phyloP scores from a whole-genome alignment of 2,113 vertebrate genomes.

The Chionodraco myersi region DNA sequence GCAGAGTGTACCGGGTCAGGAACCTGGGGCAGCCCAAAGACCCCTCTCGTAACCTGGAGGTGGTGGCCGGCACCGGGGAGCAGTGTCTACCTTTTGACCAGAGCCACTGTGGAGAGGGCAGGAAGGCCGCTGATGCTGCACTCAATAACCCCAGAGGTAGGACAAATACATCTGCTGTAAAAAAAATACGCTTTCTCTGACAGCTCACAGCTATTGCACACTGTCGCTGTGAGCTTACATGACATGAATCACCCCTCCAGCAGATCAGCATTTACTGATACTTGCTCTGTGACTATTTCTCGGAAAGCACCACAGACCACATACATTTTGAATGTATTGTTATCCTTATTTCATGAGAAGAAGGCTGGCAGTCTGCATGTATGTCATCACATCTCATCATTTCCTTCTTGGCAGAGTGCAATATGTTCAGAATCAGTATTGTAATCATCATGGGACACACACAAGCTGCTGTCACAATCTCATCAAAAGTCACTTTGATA shows the following conservation, averaged over 20 bases:
- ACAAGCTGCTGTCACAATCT: slow-evolving; percentile 18
- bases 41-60: slow-evolving; percentile 92
- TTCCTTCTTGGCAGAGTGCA: slow-evolving; percentile 3
- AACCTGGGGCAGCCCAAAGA: slow-evolving; percentile 93
- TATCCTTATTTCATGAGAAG: slow-evolving; percentile 4
- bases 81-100: slow-evolving; percentile 98
- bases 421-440: slow-evolving; percentile 6
- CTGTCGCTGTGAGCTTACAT: neutral
- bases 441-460: slow-evolving; percentile 1
- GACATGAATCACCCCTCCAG: slow-evolving; percentile 22
- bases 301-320: slow-evolving; percentile 19
- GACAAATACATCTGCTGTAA: slow-evolving; percentile 12
- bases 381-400: slow-evolving; percentile 6
- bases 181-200: neutral
- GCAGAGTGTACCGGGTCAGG: slow-evolving; percentile 92
- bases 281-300: slow-evolving; percentile 1
- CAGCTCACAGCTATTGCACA: neutral
- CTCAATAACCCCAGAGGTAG: slow-evolving; percentile 97
- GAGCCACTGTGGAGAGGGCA: slow-evolving; percentile 96
- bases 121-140: slow-evolving; percentile 92
- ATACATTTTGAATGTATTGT: neutral
- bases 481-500: slow-evolving; percentile 25
- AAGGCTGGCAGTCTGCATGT: neutral
- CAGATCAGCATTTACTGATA: slow-evolving; percentile 25
- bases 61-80: slow-evolving; percentile 95